Percentiles rank a stretch among this genome's conserved stretches.
Conservation (phyloP, 2,113 vertebrate species). For the Calidris pygmaea region DNA sequence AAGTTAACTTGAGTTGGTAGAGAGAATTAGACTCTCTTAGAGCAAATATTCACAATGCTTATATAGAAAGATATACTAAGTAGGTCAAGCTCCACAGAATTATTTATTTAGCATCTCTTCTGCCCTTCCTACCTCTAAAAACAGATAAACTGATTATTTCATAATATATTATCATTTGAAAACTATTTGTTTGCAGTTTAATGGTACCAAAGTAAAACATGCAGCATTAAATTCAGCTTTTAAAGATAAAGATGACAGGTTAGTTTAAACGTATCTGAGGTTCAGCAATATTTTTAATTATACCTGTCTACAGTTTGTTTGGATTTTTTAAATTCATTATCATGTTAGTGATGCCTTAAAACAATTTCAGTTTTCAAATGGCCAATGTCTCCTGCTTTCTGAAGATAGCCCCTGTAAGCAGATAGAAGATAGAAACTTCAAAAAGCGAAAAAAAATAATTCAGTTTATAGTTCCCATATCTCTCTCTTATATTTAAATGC, state of each 20-base stretch:
- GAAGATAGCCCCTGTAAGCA: background rate
- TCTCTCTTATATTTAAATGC: conserved; percentile 19
- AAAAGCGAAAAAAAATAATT: background rate
- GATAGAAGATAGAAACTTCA: background rate
- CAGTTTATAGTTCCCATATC: background rate
- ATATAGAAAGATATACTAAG: background rate
- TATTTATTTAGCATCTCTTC: background rate
- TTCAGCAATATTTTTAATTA: background rate
- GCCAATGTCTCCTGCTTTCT: background rate
- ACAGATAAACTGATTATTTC: background rate
- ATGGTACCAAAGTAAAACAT: background rate
- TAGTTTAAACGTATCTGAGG: background rate
- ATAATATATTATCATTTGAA: background rate
- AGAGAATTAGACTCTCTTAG: background rate
- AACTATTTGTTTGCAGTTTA: background rate
- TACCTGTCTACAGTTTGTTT: background rate
- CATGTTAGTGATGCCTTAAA: background rate
- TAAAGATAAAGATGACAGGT: background rate
- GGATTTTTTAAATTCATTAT: background rate
- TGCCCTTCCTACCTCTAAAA: background rate
- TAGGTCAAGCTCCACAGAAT: background rate
- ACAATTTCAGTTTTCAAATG: background rate
- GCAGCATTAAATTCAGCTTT: background rate
- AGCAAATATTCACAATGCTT: background rate
- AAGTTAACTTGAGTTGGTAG: background rate